Conservation (phyloP, 2,888 invertebrate genomes). For the Stenchaetothrips biformis region DNA sequence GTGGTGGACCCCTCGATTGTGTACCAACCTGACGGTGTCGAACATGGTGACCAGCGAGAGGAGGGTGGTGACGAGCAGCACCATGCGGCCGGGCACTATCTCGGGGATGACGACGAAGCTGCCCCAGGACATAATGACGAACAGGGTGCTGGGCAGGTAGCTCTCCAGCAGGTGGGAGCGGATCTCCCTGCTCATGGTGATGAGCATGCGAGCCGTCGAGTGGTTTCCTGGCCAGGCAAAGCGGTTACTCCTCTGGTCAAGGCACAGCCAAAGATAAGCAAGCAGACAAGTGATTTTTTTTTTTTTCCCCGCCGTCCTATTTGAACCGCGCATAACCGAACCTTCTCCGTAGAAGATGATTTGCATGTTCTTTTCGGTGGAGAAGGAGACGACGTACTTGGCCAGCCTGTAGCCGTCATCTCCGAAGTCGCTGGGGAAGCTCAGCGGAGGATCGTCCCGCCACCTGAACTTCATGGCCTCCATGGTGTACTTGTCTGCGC, state of each 20-base stretch:
- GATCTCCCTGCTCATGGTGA: constrained; percentile 57
- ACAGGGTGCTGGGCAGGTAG: constrained; percentile 59
- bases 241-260: background rate
- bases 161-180: constrained; percentile 59
- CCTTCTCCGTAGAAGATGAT: constrained; percentile 61
- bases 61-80: constrained; percentile 58
- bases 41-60: constrained; percentile 62
- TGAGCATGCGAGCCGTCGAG: constrained; percentile 56
- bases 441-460: constrained; percentile 54
- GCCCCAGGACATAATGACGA: constrained; percentile 63
- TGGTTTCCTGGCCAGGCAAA: constrained; percentile 56
- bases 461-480: constrained; percentile 59
- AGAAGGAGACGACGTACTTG: constrained; percentile 60
- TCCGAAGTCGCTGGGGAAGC: constrained; percentile 52
- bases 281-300: too few relatives aligned
- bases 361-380: constrained; percentile 56
- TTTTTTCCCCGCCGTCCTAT: background rate
- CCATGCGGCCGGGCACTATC: constrained; percentile 62
- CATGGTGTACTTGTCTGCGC: constrained; percentile 56
- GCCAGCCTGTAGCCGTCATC: constrained; percentile 56
- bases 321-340: constrained; percentile 46
- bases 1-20: background rate
- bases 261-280: too few relatives aligned
- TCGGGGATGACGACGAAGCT: constrained; percentile 62
- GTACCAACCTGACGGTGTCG: constrained; percentile 55